These are phyloP conservation scores for Heliconius erato DNA, from an alignment of 2,888 invertebrate species.

Conservation along the genomic window DNA sequence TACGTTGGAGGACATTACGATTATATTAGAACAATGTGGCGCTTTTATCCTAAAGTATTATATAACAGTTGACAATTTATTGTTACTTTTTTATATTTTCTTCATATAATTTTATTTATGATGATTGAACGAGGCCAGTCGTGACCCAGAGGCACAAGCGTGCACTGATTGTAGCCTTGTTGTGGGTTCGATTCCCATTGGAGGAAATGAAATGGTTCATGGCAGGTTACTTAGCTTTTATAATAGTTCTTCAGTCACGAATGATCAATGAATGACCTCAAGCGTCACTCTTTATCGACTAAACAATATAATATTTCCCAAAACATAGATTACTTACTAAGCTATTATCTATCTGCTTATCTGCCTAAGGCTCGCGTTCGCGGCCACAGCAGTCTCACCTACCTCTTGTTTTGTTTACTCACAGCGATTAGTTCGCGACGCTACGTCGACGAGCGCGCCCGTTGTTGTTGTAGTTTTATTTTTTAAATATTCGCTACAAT, in stretches of 20 bases:
- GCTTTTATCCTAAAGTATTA: not conserved
- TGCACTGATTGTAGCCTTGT: too few species aligned
- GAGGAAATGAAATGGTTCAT: too few species aligned
- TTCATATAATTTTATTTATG: too few species aligned
- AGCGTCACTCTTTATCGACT: constrained; percentile 17
- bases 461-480: not conserved
- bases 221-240: not conserved
- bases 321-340: constrained; percentile 15
- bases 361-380: constrained; percentile 1
- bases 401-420: constrained; percentile 10
- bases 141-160: too few species aligned
- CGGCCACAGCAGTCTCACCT: constrained; percentile 7
- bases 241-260: not conserved
- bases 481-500: not conserved
- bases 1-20: not conserved
- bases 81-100: not conserved
- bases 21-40: not conserved
- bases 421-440: constrained; percentile 19
- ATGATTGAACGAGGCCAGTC: too few species aligned
- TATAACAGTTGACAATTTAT: not conserved
- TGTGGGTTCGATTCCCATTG: too few species aligned
- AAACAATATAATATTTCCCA: constrained; percentile 13
- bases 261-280: not conserved
- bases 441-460: not conserved
- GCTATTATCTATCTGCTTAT: constrained; percentile 12